Conservation (phyloP, 2,113 vertebrate species). For the Alosa alosa region DNA sequence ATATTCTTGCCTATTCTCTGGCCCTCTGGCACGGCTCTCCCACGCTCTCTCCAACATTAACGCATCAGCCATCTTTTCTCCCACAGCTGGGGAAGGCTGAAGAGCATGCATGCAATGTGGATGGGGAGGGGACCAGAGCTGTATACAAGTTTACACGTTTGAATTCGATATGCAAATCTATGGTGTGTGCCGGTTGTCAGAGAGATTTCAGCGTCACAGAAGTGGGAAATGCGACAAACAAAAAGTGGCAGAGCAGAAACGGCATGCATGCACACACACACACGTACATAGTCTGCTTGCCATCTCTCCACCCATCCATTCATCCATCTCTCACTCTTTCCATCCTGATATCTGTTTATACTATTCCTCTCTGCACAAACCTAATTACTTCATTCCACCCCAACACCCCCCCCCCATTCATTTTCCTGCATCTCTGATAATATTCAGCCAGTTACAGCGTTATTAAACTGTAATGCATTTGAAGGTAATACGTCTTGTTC, state of each 20-base stretch:
- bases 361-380: constrained; percentile 42
- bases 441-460: constrained; percentile 41
- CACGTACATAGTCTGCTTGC: constrained; percentile 10
- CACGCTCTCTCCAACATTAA: neutral
- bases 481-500: constrained; percentile 45
- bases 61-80: neutral
- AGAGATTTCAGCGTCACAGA: neutral
- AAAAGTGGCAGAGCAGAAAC: neutral
- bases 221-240: neutral
- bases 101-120: neutral
- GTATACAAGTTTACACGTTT: neutral
- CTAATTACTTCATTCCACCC: constrained; percentile 45
- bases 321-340: neutral
- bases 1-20: neutral
- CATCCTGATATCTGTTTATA: constrained; percentile 24
- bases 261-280: neutral
- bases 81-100: neutral
- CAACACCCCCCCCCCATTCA: neutral
- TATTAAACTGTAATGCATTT: constrained; percentile 50
- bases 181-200: neutral
- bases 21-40: neutral
- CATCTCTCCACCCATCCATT: neutral
- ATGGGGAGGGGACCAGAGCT: neutral
- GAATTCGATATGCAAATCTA: neutral
- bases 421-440: constrained; percentile 26